Evolutionary conservation across 2,888 invertebrate species (phyloP).

Genomic region (Aricia artaxerxes): DNA sequence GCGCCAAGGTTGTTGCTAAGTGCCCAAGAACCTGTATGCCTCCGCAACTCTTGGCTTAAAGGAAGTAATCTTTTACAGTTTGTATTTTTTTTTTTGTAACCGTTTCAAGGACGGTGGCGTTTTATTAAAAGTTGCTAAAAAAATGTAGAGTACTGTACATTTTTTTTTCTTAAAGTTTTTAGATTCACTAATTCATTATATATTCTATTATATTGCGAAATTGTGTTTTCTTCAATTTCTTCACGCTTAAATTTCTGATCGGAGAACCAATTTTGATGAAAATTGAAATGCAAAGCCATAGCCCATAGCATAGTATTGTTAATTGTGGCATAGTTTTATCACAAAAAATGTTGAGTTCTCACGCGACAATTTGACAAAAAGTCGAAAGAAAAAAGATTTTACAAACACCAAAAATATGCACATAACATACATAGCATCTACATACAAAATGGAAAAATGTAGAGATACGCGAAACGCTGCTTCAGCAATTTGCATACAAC

Average conservation of each 20-base stretch:
- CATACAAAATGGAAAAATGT: not conserved
- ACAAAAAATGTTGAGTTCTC: too few relatives aligned
- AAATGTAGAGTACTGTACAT: not conserved
- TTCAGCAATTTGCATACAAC: not conserved
- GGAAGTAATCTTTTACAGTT: constrained; percentile 2
- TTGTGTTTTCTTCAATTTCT: too few relatives aligned
- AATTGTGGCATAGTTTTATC: too few relatives aligned
- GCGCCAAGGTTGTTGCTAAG: constrained; percentile 50
- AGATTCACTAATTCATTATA: too few relatives aligned
- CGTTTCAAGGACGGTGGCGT: not conserved
- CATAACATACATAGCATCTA: not conserved
- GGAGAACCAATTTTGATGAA: too few relatives aligned
- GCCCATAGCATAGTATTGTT: too few relatives aligned
- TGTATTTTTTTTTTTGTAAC: not conserved
- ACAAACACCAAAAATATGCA: not conserved
- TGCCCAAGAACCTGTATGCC: constrained; percentile 34
- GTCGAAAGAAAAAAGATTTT: not conserved
- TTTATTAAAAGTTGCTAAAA: not conserved
- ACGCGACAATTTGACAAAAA: too few relatives aligned
- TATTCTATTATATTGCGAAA: too few relatives aligned
- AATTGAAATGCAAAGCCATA: too few relatives aligned
- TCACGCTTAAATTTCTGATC: too few relatives aligned
- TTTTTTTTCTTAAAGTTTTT: too few relatives aligned
- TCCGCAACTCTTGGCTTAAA: constrained; percentile 23
- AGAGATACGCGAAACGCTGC: not conserved